Evolutionary conservation across 2,888 invertebrate genomes (phyloP), one percentile per base, ranked within the genome.

Genomic region (Euplagia quadripunctaria): DNA sequence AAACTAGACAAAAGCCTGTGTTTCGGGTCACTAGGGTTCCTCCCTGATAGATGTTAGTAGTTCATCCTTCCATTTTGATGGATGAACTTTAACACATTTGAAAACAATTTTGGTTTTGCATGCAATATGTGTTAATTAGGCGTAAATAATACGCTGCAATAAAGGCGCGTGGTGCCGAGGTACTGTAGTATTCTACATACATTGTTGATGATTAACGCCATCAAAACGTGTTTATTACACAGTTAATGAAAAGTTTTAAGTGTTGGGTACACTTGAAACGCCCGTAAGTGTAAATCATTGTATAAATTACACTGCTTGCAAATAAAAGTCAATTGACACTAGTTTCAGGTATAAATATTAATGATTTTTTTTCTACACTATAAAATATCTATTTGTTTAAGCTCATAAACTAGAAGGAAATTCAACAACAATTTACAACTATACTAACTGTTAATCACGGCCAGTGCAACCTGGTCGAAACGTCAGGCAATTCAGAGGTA

Each of bases 71-170:
- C 20, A 31, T 61, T 14, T 31, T 2, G 31, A 31, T 4, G 31
- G 8, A 61, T 61, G 20, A 31, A 12, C 12, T 61, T 61, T 61
- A 61, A 61, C 20, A 66, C n/a, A 43, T n/a, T 43, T 42, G 43
- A 42, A 64, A 9, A 5, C 64, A 64, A 66, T 70, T 42, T 51
- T 64, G 68, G 16, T 41, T 64, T 69, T 31, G 65, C 66, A 73
- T 11, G 41, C 9, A 42, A 43, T 43, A 11, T 46, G 46, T 69
- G n/a, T 70, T 72, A 67, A 76, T 75, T 69, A 66, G 64, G 16
- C 49, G 42, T 51, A 73, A 72, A 74, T 81, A 70, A 78, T 43
- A 78, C 42, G 31, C 41, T 65, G 71, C 55, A 74, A 78, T 83
- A 72, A 76, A 76, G 51, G 41, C 51, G 61, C 51, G n/a, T 58